Percentiles rank a stretch among this genome's conserved stretches.
These are phyloP conservation scores for Trimorus sp. DNA, from an alignment of 2,888 invertebrate genomes.

Conservation along the genomic window DNA sequence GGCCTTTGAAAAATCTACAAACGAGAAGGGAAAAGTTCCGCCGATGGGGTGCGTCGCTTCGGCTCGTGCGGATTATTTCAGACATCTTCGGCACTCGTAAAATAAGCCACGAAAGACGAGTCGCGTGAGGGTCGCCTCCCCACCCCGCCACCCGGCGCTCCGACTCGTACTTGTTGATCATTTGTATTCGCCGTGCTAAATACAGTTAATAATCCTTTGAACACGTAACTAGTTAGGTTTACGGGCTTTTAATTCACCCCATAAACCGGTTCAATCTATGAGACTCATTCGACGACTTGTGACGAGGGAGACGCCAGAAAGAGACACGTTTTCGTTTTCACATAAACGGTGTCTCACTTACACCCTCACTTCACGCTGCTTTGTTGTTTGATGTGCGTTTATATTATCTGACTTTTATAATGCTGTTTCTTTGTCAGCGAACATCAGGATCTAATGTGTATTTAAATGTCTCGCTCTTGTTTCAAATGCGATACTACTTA, in stretches of 20 bases:
- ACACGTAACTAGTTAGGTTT: constrained; percentile 75
- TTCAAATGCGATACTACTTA: constrained; percentile 18
- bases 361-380: constrained; percentile 18
- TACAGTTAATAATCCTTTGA: constrained; percentile 75
- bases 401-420: constrained; percentile 46
- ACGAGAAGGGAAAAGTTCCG: constrained; percentile 51
- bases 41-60: constrained; percentile 42
- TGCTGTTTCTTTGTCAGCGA: constrained; percentile 26
- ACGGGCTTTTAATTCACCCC: constrained; percentile 73
- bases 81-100: constrained; percentile 47
- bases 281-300: constrained; percentile 23
- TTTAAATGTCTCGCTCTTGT: constrained; percentile 29
- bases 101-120: constrained; percentile 34
- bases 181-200: constrained; percentile 77
- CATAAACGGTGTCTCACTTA: constrained; percentile 28
- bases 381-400: constrained; percentile 45
- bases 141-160: background rate
- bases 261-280: constrained; percentile 51
- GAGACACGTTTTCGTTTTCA: constrained; percentile 39
- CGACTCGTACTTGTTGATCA: constrained; percentile 75
- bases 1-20: constrained; percentile 58
- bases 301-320: constrained; percentile 40
- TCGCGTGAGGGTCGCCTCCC: constrained; percentile 17
- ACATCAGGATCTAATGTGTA: constrained; percentile 31
- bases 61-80: constrained; percentile 42